Percentiles rank a stretch among this genome's conserved stretches.
These are phyloP conservation scores for Chitala chitala DNA, from an alignment of 2,113 vertebrate genomes.

Conservation along the genomic window DNA sequence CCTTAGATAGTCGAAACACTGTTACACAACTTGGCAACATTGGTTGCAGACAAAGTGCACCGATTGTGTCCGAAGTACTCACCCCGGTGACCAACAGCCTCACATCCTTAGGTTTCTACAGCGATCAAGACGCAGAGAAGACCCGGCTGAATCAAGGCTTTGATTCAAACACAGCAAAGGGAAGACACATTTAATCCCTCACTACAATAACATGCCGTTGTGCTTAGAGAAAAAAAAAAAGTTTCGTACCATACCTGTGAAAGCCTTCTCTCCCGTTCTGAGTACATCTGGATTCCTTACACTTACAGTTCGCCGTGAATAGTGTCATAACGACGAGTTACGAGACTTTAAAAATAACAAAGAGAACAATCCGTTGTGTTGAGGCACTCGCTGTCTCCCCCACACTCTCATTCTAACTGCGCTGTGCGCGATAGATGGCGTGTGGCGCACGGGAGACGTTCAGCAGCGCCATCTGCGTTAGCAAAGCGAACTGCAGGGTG, in stretches of 20 bases:
- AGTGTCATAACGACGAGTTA: conserved; percentile 52
- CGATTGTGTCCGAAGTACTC: no score
- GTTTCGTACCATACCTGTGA: conserved; percentile 55
- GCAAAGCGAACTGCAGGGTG: background rate
- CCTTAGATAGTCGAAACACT: conserved; percentile 17
- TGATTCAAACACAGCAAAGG: conserved; percentile 45
- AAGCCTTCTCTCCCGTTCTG: conserved; percentile 55
- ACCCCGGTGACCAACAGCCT: background rate
- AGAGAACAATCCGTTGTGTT: conserved; percentile 47
- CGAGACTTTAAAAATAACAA: conserved; percentile 40
- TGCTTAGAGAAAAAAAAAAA: conserved; percentile 38
- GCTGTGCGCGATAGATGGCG: conserved; percentile 34
- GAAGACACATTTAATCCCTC: conserved; percentile 53
- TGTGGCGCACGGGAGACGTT: conserved; percentile 11
- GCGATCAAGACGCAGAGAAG: conserved; percentile 28
- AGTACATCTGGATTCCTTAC: conserved; percentile 60
- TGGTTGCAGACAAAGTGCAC: background rate
- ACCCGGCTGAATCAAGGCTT: conserved; percentile 16
- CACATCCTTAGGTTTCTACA: background rate
- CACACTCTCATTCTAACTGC: conserved; percentile 51
- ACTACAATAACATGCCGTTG: conserved; percentile 17
- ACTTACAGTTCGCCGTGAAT: conserved; percentile 45
- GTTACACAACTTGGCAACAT: conserved; percentile 21
- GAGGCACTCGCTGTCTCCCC: conserved; percentile 59
- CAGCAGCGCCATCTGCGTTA: conserved; percentile 22